phyloP scores from a whole-genome alignment of 2,888 invertebrate species.

The Idaea straminata region DNA sequence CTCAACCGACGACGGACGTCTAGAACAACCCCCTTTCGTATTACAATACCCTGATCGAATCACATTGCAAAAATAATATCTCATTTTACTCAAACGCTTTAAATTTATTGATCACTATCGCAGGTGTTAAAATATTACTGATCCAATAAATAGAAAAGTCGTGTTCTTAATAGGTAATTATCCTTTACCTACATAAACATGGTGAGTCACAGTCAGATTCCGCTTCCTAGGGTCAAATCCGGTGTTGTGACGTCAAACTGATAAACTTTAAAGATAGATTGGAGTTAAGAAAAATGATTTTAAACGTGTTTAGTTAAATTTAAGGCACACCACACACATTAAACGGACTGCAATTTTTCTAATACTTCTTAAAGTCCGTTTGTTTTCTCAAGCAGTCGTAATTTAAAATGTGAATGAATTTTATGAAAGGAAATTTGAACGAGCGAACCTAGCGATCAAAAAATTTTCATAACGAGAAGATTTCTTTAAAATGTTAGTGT shows the following conservation, averaged over 20 bases:
- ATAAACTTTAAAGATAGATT: constrained; percentile 2
- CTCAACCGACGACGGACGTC: too few species aligned
- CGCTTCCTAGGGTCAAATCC: constrained; percentile 8
- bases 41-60: too few species aligned
- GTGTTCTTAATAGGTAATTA: neutral
- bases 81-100: too few species aligned
- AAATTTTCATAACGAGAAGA: too few species aligned
- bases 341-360: neutral
- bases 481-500: too few species aligned
- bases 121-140: neutral
- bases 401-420: too few species aligned
- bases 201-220: constrained; percentile 3
- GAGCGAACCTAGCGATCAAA: too few species aligned
- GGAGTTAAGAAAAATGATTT: neutral
- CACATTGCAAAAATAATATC: too few species aligned
- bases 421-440: too few species aligned
- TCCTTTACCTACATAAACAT: neutral
- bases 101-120: neutral
- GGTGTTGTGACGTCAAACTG: constrained; percentile 12
- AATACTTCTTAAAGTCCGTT: too few species aligned
- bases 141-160: neutral
- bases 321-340: neutral
- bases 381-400: too few species aligned
- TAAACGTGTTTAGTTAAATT: neutral
- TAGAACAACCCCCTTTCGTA: too few species aligned